Conservation (phyloP, 2,797 vertebrate species). For the Karalla daura region DNA sequence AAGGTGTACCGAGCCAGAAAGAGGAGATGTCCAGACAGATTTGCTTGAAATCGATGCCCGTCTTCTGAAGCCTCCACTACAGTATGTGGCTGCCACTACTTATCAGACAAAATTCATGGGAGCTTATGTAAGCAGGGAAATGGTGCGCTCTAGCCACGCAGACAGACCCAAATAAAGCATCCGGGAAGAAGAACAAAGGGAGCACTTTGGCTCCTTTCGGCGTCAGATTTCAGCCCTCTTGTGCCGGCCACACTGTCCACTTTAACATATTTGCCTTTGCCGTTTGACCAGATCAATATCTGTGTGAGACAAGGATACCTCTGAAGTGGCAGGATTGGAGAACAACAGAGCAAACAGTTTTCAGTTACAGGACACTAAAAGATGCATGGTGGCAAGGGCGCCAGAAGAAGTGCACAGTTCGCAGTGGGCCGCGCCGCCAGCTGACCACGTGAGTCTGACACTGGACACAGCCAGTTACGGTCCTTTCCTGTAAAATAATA, state of each 20-base stretch:
- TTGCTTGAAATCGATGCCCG: slow-evolving; percentile 72
- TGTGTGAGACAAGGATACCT: slow-evolving; percentile 41
- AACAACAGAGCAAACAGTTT: slow-evolving; percentile 57
- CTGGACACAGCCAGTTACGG: slow-evolving; percentile 25
- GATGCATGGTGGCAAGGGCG: slow-evolving; percentile 64
- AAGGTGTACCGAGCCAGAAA: slow-evolving; percentile 71
- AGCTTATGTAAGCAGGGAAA: slow-evolving; percentile 30
- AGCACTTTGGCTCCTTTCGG: not conserved
- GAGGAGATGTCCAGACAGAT: slow-evolving; percentile 71
- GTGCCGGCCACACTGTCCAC: slow-evolving; percentile 39
- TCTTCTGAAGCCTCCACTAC: slow-evolving; percentile 60
- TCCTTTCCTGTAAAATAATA: slow-evolving; percentile 8
- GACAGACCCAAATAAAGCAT: slow-evolving; percentile 3
- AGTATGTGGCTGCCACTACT: slow-evolving; percentile 57
- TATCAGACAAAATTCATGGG: slow-evolving; percentile 50
- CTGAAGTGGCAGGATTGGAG: slow-evolving; percentile 45
- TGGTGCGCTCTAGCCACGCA: slow-evolving; percentile 15
- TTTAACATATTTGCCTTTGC: slow-evolving; percentile 53
- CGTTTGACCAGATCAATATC: slow-evolving; percentile 73
- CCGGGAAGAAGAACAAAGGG: slow-evolving; percentile 29
- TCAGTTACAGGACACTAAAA: slow-evolving; percentile 75
- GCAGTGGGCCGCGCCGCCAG: slow-evolving; percentile 36
- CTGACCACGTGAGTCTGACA: slow-evolving; percentile 57
- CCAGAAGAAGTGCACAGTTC: slow-evolving; percentile 64
- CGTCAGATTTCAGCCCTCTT: slow-evolving; percentile 7